A percentile compares a stretch with the other conserved stretches of the same genome.
phyloP scores from a whole-genome alignment of 2,888 invertebrate genomes.

The Nemapogon koenigi region DNA sequence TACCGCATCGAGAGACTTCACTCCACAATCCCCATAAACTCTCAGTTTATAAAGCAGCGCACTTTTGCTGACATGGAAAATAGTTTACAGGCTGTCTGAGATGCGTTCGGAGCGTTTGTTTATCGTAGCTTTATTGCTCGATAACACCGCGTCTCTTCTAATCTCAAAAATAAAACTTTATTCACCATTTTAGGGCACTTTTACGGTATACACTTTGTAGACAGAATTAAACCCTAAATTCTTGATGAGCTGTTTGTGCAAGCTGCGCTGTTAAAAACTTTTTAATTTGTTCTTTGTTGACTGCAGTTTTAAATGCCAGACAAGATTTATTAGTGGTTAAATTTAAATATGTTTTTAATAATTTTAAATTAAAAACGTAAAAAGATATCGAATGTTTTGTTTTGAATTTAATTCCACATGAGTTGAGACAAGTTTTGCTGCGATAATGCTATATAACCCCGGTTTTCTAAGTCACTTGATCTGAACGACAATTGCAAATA shows the following conservation, averaged over 20 bases:
- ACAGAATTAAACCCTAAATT: constrained; percentile 51
- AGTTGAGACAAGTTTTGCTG: no score
- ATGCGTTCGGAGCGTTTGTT: constrained; percentile 25
- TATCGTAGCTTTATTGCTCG: constrained; percentile 45
- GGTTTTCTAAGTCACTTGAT: constrained; percentile 41
- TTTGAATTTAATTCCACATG: no score
- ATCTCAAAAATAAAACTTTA: constrained; percentile 60
- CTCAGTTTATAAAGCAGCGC: constrained; percentile 41
- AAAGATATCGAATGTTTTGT: no score
- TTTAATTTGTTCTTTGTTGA: constrained; percentile 30
- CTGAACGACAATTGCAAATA: constrained; percentile 21
- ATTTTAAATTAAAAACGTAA: no score
- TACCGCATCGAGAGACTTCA: constrained; percentile 23
- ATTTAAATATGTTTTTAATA: no score
- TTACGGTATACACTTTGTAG: constrained; percentile 49
- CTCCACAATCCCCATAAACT: constrained; percentile 33
- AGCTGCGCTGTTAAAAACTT: constrained; percentile 39
- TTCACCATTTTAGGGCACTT: constrained; percentile 45
- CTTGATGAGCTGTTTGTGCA: constrained; percentile 46
- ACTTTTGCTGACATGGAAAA: constrained; percentile 60
- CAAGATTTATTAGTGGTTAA: no score
- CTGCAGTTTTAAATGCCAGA: constrained; percentile 3
- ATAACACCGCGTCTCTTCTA: no score
- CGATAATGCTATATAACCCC: constrained; percentile 30
- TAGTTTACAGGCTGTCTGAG: constrained; percentile 49